These are phyloP conservation scores for Solenopsis fugax DNA, from an alignment of 1,140 invertebrate genomes.

Conservation along the genomic window DNA sequence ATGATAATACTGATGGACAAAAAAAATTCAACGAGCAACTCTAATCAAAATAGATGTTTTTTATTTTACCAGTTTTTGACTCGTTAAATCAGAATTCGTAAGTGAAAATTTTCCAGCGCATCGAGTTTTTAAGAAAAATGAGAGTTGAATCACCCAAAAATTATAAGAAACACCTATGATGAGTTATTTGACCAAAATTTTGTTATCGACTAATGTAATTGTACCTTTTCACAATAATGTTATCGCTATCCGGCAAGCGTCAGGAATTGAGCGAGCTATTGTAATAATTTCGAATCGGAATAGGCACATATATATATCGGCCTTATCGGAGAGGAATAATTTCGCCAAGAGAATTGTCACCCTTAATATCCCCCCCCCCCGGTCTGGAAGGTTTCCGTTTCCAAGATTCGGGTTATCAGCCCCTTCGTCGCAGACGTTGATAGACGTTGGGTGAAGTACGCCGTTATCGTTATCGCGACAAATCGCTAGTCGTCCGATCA, in stretches of 20 bases:
- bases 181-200: too few relatives aligned
- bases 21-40: too few relatives aligned
- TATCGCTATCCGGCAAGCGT: neutral
- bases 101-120: too few relatives aligned
- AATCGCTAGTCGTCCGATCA: slow-evolving; percentile 49
- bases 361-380: neutral
- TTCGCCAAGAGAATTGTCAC: slow-evolving; percentile 7
- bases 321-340: slow-evolving; percentile 34
- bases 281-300: neutral
- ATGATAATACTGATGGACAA: too few relatives aligned
- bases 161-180: too few relatives aligned
- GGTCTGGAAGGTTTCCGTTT: neutral
- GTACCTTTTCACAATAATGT: neutral
- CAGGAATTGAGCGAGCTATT: neutral
- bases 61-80: too few relatives aligned
- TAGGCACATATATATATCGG: neutral
- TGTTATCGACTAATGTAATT: neutral
- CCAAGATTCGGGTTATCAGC: slow-evolving; percentile 45
- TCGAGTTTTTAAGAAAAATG: too few relatives aligned
- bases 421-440: slow-evolving; percentile 47
- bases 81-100: too few relatives aligned
- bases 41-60: too few relatives aligned
- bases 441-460: slow-evolving; percentile 12
- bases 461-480: slow-evolving; percentile 59
- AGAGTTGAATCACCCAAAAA: too few relatives aligned